These are phyloP conservation scores for Gasterosteus nipponicus DNA, from an alignment of 2,113 vertebrate genomes.

Conservation along the genomic window DNA sequence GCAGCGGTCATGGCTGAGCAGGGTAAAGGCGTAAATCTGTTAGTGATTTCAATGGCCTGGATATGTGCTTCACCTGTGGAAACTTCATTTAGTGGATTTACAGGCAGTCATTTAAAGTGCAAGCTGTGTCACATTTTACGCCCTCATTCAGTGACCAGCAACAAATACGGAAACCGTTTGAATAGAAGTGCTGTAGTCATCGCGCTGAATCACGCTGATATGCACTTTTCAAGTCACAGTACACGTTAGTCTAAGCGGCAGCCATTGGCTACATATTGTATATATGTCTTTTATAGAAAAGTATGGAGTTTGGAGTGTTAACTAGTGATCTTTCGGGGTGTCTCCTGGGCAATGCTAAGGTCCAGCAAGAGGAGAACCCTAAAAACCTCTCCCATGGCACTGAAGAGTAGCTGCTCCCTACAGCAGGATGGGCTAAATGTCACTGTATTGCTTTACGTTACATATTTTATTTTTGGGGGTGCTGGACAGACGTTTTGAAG, in stretches of 20 bases:
- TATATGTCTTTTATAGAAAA: no score
- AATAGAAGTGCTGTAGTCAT: background rate
- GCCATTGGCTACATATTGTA: no score
- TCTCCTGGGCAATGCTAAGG: no score
- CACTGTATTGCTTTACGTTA: no score
- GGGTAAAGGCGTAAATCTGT: background rate
- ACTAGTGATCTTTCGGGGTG: no score
- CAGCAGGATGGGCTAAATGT: no score
- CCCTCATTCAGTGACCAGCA: slow-evolving; percentile 18
- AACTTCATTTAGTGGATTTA: slow-evolving; percentile 30
- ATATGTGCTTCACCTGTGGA: slow-evolving; percentile 24
- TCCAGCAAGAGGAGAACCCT: no score
- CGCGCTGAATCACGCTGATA: background rate
- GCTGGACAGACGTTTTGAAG: no score
- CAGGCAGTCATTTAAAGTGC: slow-evolving; percentile 21
- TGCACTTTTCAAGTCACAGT: background rate
- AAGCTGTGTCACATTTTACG: slow-evolving; percentile 24
- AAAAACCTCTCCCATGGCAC: no score
- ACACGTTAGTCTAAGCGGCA: background rate
- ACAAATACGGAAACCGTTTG: slow-evolving; percentile 5
- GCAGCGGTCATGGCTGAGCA: slow-evolving; percentile 5
- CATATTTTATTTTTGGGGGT: no score
- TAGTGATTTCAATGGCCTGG: slow-evolving; percentile 15
- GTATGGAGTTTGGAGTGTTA: no score
- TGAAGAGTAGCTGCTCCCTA: no score